Evolutionary conservation across 2,113 vertebrate genomes (phyloP).

Genomic region (Rhipidura dahli): DNA sequence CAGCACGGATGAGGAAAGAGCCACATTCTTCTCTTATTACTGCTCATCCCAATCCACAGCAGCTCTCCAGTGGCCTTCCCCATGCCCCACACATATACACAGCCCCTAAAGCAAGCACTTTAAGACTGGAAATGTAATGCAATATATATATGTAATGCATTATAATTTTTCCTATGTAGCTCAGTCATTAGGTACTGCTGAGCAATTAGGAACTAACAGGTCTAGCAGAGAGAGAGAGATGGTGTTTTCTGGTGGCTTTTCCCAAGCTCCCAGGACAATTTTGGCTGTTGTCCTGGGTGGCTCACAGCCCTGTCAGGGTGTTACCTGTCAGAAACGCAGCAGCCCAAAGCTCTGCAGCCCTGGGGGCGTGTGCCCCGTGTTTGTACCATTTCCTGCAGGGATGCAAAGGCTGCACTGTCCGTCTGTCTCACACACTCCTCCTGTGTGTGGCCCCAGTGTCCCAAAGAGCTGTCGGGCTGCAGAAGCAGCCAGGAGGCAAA

Average conservation of each 20-base stretch:
- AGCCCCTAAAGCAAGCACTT: background rate
- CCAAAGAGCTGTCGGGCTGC: background rate
- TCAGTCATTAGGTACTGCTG: background rate
- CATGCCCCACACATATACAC: background rate
- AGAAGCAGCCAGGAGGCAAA: background rate
- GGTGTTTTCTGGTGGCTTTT: background rate
- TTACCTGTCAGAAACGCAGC: background rate
- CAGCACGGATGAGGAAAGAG: background rate
- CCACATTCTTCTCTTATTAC: background rate
- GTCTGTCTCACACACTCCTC: background rate
- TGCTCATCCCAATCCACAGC: background rate
- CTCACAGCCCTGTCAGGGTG: accelerated
- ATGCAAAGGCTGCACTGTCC: accelerated
- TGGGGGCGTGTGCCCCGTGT: background rate
- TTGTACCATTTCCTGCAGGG: background rate
- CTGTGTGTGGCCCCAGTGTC: background rate
- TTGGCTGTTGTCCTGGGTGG: background rate
- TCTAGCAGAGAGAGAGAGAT: background rate
- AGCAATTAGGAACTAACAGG: background rate
- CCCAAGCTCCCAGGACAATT: background rate
- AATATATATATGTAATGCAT: background rate
- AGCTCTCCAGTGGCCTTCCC: background rate
- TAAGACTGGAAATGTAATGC: background rate
- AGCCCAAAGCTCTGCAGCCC: background rate
- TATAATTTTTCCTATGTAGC: background rate